A percentile compares a stretch with the other conserved stretches of the same genome.
Conservation (phyloP, 1,140 invertebrate genomes). For the Helicoverpa armigera region DNA sequence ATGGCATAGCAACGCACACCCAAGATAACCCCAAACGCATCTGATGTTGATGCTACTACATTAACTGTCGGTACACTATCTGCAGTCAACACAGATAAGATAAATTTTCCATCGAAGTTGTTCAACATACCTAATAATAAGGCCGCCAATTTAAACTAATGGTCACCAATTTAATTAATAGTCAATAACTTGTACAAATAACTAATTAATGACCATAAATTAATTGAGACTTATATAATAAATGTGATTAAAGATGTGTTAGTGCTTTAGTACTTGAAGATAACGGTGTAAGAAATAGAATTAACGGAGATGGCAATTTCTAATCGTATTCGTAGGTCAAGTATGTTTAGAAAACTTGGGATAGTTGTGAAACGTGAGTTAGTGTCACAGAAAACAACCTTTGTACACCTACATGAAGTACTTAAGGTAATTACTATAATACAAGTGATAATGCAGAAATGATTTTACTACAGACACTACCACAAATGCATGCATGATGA, state of each 20-base stretch:
- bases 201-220: constrained; percentile 28
- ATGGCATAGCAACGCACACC: constrained; percentile 63
- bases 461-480: not conserved
- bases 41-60: constrained; percentile 58
- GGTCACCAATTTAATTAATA: constrained; percentile 7
- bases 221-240: constrained; percentile 18
- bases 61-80: constrained; percentile 51
- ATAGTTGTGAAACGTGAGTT: constrained; percentile 24
- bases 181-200: constrained; percentile 18
- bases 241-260: not conserved
- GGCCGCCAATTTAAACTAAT: constrained; percentile 32
- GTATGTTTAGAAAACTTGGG: constrained; percentile 22
- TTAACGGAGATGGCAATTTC: constrained; percentile 9
- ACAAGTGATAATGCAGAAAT: too few species aligned
- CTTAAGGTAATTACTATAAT: too few species aligned
- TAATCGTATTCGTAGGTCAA: constrained; percentile 12
- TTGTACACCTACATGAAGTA: too few species aligned
- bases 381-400: not conserved
- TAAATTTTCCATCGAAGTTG: constrained; percentile 73
- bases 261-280: not conserved
- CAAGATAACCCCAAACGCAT: constrained; percentile 68
- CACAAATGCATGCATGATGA: not conserved
- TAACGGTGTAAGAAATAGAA: constrained; percentile 33
- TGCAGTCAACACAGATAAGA: constrained; percentile 75
- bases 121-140: constrained; percentile 48